Conservation (phyloP, 2,888 invertebrate species). For the Mythimna pallens region DNA sequence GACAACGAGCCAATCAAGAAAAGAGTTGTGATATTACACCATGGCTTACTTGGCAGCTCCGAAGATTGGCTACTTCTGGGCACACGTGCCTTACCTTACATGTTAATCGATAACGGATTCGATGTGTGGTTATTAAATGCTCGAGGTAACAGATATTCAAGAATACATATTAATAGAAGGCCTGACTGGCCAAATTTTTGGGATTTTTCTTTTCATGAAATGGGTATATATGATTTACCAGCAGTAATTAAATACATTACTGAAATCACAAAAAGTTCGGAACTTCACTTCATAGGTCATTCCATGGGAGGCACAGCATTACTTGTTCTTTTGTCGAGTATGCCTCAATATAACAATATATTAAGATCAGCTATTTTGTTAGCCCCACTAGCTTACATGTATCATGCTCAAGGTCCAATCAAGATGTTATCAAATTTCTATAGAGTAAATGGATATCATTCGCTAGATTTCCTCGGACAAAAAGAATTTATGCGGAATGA, state of each 20-base stretch:
- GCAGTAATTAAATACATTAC: conserved; percentile 71
- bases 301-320: conserved; percentile 76
- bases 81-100: conserved; percentile 70
- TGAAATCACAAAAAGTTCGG: conserved; percentile 55
- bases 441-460: conserved; percentile 50
- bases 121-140: conserved; percentile 90
- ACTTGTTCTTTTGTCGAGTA: conserved; percentile 70
- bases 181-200: conserved; percentile 67
- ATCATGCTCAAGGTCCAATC: conserved; percentile 72
- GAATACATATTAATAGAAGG: conserved; percentile 55
- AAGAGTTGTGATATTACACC: conserved; percentile 69
- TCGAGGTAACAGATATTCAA: conserved; percentile 77
- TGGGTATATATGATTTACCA: conserved; percentile 75
- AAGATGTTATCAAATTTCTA: conserved; percentile 67
- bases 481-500: conserved; percentile 63
- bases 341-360: conserved; percentile 69
- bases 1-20: conserved; percentile 9
- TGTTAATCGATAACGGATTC: conserved; percentile 87
- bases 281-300: conserved; percentile 74
- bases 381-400: conserved; percentile 76
- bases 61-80: conserved; percentile 76
- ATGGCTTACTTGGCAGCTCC: conserved; percentile 76
- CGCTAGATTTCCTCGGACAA: conserved; percentile 63
- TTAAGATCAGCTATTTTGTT: conserved; percentile 71
- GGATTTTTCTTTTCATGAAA: conserved; percentile 80